Conservation (phyloP, 2,113 vertebrate species). For the Vulpes lagopus region DNA sequence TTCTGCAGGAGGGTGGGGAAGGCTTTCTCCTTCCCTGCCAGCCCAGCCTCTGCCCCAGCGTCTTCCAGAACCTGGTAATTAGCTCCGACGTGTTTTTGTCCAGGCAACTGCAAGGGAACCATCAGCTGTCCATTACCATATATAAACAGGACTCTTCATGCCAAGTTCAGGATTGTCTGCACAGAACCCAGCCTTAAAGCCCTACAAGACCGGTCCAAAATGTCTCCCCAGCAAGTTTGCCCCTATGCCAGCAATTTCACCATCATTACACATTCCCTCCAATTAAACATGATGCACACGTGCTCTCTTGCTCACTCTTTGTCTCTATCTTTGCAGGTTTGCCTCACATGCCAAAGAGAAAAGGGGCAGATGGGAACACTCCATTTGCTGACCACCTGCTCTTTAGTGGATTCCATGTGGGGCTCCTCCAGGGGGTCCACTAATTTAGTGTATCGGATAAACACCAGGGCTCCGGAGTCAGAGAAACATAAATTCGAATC, state of each 20-base stretch:
- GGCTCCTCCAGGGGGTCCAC: neutral
- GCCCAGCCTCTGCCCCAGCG: neutral
- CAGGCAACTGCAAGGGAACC: neutral
- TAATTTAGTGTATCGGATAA: neutral
- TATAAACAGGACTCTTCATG: neutral
- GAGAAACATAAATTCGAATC: neutral
- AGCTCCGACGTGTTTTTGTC: neutral
- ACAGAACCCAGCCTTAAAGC: neutral
- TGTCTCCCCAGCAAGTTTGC: neutral
- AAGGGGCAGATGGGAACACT: neutral
- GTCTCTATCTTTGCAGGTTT: neutral
- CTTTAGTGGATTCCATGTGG: neutral
- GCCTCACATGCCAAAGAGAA: neutral
- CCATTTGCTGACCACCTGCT: neutral
- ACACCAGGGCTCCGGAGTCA: neutral
- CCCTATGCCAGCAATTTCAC: neutral
- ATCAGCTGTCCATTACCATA: neutral
- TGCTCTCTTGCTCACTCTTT: rapidly evolving
- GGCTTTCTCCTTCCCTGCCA: neutral
- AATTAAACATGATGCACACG: neutral
- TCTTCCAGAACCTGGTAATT: slow-evolving; percentile 6
- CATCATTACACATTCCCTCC: neutral
- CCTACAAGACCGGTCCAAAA: neutral
- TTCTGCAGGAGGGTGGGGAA: neutral
- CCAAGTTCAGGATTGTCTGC: neutral